Evolutionary conservation across 2,797 vertebrate species (phyloP).

Genomic region (Mus minutoides): DNA sequence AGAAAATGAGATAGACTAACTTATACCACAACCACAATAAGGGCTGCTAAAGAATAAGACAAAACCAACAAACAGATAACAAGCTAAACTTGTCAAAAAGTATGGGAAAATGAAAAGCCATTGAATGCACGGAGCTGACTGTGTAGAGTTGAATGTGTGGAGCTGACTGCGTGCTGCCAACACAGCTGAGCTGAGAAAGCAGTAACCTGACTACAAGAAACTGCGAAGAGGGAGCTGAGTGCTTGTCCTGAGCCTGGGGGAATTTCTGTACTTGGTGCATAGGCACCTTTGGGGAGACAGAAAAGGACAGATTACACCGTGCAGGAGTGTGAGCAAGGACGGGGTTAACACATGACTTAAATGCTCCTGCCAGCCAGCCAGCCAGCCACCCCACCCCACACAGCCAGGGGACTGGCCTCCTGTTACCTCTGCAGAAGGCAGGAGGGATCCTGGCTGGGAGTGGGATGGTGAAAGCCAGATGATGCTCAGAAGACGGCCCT

Average conservation of each 20-base stretch:
- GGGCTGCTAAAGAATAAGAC: background rate
- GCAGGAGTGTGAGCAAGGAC: background rate
- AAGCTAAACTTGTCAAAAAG: background rate
- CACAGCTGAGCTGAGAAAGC: background rate
- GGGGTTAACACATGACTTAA: background rate
- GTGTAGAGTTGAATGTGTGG: no score
- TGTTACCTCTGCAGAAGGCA: background rate
- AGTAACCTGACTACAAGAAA: background rate
- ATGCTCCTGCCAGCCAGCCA: no score
- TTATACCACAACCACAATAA: background rate
- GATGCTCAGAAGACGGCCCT: background rate
- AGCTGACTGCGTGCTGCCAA: background rate
- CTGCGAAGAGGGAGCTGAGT: background rate
- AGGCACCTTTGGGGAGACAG: background rate
- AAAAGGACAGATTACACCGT: fast-evolving
- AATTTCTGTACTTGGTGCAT: background rate
- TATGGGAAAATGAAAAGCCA: background rate
- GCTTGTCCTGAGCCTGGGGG: background rate
- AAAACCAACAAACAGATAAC: background rate
- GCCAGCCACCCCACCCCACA: no score
- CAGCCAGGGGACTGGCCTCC: background rate
- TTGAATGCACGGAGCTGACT: no score
- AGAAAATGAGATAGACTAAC: background rate
- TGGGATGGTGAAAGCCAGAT: background rate
- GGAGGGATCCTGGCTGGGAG: background rate